Evolutionary conservation across 2,113 vertebrate species (phyloP), one percentile per base, ranked within the genome.

Genomic region (Burhinus bistriatus): DNA sequence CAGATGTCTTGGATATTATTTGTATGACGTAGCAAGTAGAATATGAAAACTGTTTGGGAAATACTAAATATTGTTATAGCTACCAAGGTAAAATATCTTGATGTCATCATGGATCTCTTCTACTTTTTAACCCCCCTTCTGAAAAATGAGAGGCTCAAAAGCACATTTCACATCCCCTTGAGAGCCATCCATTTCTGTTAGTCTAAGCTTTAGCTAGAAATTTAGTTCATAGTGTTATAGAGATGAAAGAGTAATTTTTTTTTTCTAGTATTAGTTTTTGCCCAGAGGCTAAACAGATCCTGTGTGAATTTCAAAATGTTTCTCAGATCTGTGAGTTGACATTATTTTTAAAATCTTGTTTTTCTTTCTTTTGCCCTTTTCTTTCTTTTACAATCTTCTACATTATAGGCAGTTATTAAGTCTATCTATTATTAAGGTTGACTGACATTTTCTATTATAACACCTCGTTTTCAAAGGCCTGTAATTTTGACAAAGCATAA

Each of bases 381-480:
- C 40, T 87, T 91, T 71, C 58, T 86, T 80, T 80, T 82, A 44
- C 29, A 93, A 29, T 71, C 71, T 89, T 92, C 47, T 82, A 12
- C n/a, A 27, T 69, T 68, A 75, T 68, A 34, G 38, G 12, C 29
- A 83, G 61, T 84, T 95, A 90, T 83, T 90, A 94, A 80, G 21
- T 58, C 26, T 47, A 70, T 87, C 40, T 83, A 26, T 92, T 90
- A 88, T 89, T 96, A 89, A 93, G 64, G 29, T 45, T 93, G 76
- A 93, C 17, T 94, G 88, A 73, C 64, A 66, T 80, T 95, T 97
- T 83, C 77, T 66, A 78, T 94, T 87, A 90, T 54, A 95, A 71
- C 52, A 84, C 36, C 68, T 93, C 89, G 38, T 89, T 96, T 95
- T 89, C 58, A 83, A 80, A 73, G 68, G 23, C 45, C 66, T 90